Evolutionary conservation across 2,113 vertebrate genomes (phyloP).

Genomic region (Ceyx melanurus): DNA sequence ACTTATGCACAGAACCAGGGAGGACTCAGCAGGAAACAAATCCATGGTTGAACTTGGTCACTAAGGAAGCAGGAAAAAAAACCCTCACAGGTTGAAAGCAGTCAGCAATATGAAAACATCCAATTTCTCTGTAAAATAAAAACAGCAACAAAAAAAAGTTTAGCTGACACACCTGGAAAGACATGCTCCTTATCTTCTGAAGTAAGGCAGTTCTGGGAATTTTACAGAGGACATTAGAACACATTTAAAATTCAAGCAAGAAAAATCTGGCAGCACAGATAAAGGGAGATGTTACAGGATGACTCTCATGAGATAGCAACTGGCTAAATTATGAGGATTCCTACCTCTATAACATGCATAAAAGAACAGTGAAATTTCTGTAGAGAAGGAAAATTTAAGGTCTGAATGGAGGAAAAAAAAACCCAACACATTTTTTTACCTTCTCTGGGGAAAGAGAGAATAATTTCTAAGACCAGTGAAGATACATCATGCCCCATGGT

Average conservation of each 20-base stretch:
- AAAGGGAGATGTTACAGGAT: neutral
- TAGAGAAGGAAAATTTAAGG: neutral
- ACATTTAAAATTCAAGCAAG: conserved; percentile 1
- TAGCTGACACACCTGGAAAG: neutral
- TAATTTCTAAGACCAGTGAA: neutral
- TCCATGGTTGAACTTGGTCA: neutral
- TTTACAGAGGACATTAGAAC: neutral
- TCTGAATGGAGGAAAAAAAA: neutral
- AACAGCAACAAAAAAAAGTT: neutral
- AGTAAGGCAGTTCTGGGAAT: conserved; percentile 1
- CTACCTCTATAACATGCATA: neutral
- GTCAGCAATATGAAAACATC: neutral
- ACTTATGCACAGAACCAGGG: neutral
- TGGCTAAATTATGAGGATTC: neutral
- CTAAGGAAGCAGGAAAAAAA: neutral
- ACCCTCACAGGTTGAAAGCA: neutral
- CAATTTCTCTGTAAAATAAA: neutral
- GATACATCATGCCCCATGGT: neutral
- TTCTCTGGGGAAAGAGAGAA: neutral
- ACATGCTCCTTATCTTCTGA: neutral
- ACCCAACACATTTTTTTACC: neutral
- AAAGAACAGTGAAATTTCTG: neutral
- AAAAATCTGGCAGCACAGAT: neutral
- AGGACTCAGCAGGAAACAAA: neutral
- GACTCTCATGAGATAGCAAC: conserved; percentile 2